Percentiles rank a stretch among this genome's conserved stretches.
phyloP scores from a whole-genome alignment of 2,797 vertebrate species.

The Muscicapa comitata region DNA sequence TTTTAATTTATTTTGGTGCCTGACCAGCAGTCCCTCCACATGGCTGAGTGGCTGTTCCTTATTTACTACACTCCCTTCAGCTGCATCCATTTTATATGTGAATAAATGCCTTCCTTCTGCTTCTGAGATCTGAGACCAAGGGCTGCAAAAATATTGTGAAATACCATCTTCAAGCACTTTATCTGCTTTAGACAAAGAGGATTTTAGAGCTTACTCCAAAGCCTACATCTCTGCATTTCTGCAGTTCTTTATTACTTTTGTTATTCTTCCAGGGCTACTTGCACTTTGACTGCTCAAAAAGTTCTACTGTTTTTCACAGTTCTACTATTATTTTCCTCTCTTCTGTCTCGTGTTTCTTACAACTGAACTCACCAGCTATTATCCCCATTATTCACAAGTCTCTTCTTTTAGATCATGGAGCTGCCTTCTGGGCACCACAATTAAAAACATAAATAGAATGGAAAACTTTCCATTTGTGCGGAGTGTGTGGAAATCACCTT shows the following conservation, averaged over 20 bases:
- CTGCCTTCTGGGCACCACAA: background rate
- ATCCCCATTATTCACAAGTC: background rate
- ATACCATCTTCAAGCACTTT: background rate
- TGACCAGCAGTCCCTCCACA: background rate
- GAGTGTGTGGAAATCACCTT: background rate
- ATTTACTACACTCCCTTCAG: background rate
- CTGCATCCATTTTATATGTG: background rate
- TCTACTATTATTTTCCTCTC: background rate
- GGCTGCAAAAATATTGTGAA: background rate
- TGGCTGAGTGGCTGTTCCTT: background rate
- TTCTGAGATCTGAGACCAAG: background rate
- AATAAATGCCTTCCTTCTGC: background rate
- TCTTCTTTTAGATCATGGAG: background rate
- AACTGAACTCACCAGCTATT: background rate
- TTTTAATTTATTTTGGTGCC: background rate
- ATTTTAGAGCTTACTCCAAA: background rate
- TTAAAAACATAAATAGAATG: background rate
- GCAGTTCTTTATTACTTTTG: background rate
- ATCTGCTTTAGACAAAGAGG: background rate
- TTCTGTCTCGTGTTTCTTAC: background rate
- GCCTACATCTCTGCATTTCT: background rate
- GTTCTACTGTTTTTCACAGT: background rate
- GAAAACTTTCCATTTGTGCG: background rate
- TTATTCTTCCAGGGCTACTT: background rate
- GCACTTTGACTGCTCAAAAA: background rate